A percentile compares a stretch with the other conserved stretches of the same genome.
phyloP scores from a whole-genome alignment of 2,888 invertebrate species.

The Microdon myrmicae region DNA sequence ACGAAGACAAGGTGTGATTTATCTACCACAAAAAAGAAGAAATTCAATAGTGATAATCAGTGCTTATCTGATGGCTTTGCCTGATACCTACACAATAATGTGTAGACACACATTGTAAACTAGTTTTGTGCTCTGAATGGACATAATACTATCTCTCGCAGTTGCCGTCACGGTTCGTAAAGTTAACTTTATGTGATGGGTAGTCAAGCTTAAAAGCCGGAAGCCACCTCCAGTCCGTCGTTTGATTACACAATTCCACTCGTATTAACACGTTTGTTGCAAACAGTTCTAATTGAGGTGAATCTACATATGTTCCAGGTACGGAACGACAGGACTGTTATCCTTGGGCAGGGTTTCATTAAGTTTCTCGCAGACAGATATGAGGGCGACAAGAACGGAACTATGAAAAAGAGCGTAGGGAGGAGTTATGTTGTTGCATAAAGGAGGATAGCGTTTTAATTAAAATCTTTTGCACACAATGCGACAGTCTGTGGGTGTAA shows the following conservation, averaged over 20 bases:
- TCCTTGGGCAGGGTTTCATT: constrained; percentile 40
- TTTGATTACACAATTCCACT: background rate
- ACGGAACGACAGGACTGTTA: constrained; percentile 12
- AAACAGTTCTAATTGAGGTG: background rate
- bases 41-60: constrained; percentile 17
- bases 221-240: background rate
- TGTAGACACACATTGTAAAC: constrained; percentile 27
- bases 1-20: constrained; percentile 17
- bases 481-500: too few species aligned
- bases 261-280: constrained; percentile 12
- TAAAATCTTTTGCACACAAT: too few species aligned
- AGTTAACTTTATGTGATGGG: constrained; percentile 16
- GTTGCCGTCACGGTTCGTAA: constrained; percentile 22
- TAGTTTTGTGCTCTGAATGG: too few species aligned
- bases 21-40: constrained; percentile 13
- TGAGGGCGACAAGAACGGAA: too few species aligned
- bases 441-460: too few species aligned
- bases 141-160: constrained; percentile 1
- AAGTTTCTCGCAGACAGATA: constrained; percentile 22
- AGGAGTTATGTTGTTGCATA: too few species aligned
- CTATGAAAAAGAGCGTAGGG: too few species aligned
- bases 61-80: constrained; percentile 23
- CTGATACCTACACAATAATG: constrained; percentile 17
- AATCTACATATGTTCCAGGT: constrained; percentile 9
- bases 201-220: constrained; percentile 19